These are phyloP conservation scores for Taphrorychus bicolor DNA, from an alignment of 2,888 invertebrate species.

Conservation along the genomic window DNA sequence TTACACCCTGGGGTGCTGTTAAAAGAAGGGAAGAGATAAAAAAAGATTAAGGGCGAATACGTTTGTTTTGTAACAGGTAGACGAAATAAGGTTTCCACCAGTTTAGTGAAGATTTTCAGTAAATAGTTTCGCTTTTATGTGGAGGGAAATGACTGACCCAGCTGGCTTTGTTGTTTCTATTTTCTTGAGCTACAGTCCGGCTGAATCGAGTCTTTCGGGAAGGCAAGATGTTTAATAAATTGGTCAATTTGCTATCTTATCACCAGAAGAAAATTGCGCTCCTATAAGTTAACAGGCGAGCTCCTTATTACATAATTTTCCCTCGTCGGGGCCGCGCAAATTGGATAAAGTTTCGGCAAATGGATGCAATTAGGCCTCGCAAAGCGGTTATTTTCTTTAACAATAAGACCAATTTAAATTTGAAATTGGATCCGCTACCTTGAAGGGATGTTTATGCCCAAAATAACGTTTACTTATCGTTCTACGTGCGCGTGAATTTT, in stretches of 20 bases:
- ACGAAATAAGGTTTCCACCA: background rate
- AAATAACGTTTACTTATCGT: background rate
- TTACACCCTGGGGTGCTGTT: background rate
- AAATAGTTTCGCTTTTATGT: background rate
- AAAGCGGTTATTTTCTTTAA: constrained; percentile 23
- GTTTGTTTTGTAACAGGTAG: constrained; percentile 1
- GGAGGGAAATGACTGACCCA: background rate
- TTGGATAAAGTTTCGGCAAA: constrained; percentile 30
- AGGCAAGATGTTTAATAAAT: background rate
- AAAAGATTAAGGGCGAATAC: constrained; percentile 7
- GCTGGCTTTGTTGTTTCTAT: background rate
- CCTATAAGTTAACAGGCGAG: background rate
- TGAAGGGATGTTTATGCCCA: background rate
- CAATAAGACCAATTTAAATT: constrained; percentile 28
- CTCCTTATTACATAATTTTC: constrained; percentile 26
- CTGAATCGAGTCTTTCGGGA: background rate
- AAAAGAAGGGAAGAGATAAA: constrained; percentile 1
- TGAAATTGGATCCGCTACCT: constrained; percentile 15
- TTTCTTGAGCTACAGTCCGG: background rate
- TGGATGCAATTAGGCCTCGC: constrained; percentile 26
- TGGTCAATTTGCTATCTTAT: background rate
- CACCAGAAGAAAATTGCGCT: background rate
- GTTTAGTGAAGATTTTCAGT: background rate
- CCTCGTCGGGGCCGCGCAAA: constrained; percentile 9
- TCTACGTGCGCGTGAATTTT: background rate